These are phyloP conservation scores for Scaptomyza tumidula DNA, from an alignment of 2,888 invertebrate genomes.

Conservation along the genomic window DNA sequence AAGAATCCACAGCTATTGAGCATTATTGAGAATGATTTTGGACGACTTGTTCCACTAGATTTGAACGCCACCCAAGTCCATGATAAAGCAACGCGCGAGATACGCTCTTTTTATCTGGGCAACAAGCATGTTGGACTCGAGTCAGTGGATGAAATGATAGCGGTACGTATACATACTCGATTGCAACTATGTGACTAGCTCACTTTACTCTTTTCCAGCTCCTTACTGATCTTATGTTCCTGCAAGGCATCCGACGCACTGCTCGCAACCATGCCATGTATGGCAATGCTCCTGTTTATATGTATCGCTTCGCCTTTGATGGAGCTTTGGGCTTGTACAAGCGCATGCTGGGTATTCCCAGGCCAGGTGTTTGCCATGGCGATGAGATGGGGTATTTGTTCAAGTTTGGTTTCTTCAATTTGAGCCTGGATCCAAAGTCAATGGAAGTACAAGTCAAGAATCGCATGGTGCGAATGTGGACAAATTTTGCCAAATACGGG, in stretches of 20 bases:
- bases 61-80: constrained; percentile 82
- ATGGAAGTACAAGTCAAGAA: constrained; percentile 86
- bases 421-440: constrained; percentile 87
- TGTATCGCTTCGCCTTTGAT: constrained; percentile 88
- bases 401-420: constrained; percentile 87
- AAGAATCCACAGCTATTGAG: constrained; percentile 86
- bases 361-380: constrained; percentile 87
- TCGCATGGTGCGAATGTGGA: constrained; percentile 88
- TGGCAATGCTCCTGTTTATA: constrained; percentile 86
- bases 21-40: constrained; percentile 86
- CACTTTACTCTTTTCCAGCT: constrained; percentile 82
- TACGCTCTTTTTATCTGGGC: constrained; percentile 87
- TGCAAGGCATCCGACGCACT: constrained; percentile 86
- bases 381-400: constrained; percentile 88
- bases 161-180: constrained; percentile 48
- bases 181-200: not conserved
- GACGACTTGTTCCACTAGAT: constrained; percentile 86
- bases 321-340: constrained; percentile 88
- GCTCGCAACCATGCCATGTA: constrained; percentile 84
- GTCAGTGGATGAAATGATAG: constrained; percentile 86
- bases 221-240: constrained; percentile 88
- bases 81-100: constrained; percentile 85
- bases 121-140: constrained; percentile 86
- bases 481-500: constrained; percentile 88
- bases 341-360: constrained; percentile 87